A percentile compares a stretch with the other conserved stretches of the same genome.
Conservation (phyloP, 2,888 invertebrate species). For the Pardosa pseudoannulata region DNA sequence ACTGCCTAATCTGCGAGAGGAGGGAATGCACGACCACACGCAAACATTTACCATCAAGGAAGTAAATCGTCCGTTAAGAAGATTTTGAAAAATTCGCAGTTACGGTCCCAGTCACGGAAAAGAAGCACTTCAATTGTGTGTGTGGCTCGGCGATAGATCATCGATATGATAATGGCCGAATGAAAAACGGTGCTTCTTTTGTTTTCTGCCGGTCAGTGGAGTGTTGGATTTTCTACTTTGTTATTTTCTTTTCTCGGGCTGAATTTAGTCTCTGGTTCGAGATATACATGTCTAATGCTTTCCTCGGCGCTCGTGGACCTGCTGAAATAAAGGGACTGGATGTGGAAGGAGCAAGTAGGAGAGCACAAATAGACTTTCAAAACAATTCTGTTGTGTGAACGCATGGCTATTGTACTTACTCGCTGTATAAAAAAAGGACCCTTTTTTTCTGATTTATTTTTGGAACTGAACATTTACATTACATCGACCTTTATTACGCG, state of each 20-base stretch:
- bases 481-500: neutral
- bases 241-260: neutral
- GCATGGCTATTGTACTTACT: neutral
- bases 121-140: constrained; percentile 29
- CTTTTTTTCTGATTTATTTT: neutral
- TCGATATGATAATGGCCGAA: constrained; percentile 37
- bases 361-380: neutral
- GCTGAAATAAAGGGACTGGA: neutral
- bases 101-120: constrained; percentile 61
- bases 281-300: neutral
- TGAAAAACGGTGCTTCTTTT: constrained; percentile 45
- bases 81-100: constrained; percentile 45
- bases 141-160: constrained; percentile 23
- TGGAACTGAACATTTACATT: neutral
- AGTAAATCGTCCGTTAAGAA: constrained; percentile 50
- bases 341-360: neutral
- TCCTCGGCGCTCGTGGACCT: neutral
- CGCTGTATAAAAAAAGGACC: neutral
- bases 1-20: neutral
- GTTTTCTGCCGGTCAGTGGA: constrained; percentile 50
- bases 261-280: neutral
- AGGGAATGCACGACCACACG: neutral
- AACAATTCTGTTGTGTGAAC: neutral
- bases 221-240: constrained; percentile 18
- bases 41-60: constrained; percentile 47